phyloP scores from a whole-genome alignment of 92 coral and sea anemone species.

The Palythoa caribaeorum region DNA sequence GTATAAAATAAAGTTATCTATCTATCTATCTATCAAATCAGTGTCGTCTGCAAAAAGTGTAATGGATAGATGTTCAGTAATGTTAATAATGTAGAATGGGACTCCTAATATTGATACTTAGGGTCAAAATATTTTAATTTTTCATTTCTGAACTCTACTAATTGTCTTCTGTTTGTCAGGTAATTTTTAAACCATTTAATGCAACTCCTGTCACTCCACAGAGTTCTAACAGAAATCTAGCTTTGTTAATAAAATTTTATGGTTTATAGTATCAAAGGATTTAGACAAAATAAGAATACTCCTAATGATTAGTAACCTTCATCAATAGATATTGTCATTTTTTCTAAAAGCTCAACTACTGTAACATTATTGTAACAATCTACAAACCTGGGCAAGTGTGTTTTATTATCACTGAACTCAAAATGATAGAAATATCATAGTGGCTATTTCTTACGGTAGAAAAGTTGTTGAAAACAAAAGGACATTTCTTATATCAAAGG shows the following conservation, averaged over 20 bases:
- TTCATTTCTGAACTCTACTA: neutral
- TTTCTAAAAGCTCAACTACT: conserved; percentile 2
- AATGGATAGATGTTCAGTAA: neutral
- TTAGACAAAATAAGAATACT: neutral
- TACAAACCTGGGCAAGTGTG: neutral
- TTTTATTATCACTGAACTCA: conserved; percentile 2
- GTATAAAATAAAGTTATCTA: too few relatives aligned
- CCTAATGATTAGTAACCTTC: neutral
- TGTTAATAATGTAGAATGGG: conserved; percentile 7
- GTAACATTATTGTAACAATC: conserved; percentile 12
- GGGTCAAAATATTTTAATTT: conserved; percentile 4
- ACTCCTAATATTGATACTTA: conserved; percentile 23
- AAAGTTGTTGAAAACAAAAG: conserved; percentile 15
- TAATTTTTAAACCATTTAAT: conserved; percentile 25
- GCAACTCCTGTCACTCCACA: conserved; percentile 18
- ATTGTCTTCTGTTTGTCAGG: conserved; percentile 4
- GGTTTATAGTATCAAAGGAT: too few relatives aligned
- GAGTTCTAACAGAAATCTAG: neutral
- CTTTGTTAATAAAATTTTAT: neutral
- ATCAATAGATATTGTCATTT: neutral
- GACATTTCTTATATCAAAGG: conserved; percentile 16
- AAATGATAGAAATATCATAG: conserved; percentile 1
- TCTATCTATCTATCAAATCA: too few relatives aligned
- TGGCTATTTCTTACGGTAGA: conserved; percentile 11
- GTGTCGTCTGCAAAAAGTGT: neutral